Percentiles rank a stretch among this genome's conserved stretches.
Evolutionary conservation across 2,113 vertebrate genomes (phyloP).

Genomic region (Todiramphus chloris): DNA sequence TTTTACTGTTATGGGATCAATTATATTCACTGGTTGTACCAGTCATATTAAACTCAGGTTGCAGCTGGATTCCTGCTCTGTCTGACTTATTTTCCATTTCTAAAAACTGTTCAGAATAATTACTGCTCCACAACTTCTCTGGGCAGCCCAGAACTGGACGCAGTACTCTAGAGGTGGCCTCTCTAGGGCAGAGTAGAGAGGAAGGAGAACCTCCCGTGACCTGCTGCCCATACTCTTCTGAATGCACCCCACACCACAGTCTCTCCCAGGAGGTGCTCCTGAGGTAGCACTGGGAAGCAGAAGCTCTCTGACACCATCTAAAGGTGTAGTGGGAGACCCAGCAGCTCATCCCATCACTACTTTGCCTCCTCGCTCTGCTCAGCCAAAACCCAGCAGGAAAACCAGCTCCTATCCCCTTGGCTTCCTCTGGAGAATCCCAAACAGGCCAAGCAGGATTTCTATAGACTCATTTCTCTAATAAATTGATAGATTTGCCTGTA

Average conservation of each 20-base stretch:
- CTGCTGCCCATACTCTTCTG: no score
- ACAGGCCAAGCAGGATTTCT: background rate
- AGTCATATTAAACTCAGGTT: conserved; percentile 4
- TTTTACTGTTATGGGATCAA: background rate
- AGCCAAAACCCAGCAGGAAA: background rate
- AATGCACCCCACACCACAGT: no score
- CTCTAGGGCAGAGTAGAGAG: no score
- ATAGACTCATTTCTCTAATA: background rate
- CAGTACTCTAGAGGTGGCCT: no score
- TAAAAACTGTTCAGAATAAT: background rate
- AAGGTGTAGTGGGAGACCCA: background rate
- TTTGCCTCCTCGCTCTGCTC: background rate
- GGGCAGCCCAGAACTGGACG: no score
- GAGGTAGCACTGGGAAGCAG: background rate
- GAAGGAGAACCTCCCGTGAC: no score
- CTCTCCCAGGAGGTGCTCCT: background rate
- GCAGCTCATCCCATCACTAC: background rate
- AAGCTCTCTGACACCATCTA: background rate
- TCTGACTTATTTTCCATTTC: background rate
- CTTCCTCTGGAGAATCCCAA: background rate
- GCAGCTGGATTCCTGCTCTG: background rate
- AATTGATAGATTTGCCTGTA: background rate
- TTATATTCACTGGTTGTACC: fast-evolving
- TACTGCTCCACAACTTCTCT: no score
- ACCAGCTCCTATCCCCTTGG: background rate